Conservation (phyloP, 2,797 vertebrate species). For the Enteromius afrohamiltoni region DNA sequence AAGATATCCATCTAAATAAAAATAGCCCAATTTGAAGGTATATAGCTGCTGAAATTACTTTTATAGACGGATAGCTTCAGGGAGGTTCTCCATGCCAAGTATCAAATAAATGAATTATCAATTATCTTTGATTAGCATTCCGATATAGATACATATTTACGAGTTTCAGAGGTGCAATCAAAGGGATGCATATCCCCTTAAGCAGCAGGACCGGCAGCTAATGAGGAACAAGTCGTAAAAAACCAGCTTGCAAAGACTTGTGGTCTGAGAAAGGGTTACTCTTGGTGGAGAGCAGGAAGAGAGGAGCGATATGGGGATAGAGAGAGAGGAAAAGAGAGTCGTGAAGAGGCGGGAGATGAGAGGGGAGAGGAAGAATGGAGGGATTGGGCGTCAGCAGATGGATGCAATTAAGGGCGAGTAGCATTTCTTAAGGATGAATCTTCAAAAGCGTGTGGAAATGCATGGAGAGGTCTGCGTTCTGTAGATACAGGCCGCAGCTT, state of each 20-base stretch:
- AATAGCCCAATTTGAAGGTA: background rate
- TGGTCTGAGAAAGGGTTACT: constrained; percentile 55
- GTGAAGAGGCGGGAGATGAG: constrained; percentile 1
- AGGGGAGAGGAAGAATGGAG: constrained; percentile 17
- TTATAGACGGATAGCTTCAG: background rate
- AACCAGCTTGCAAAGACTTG: constrained; percentile 52
- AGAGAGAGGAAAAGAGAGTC: constrained; percentile 21
- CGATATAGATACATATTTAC: constrained; percentile 51
- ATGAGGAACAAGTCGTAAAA: constrained; percentile 62
- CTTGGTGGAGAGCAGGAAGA: constrained; percentile 16
- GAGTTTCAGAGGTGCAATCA: constrained; percentile 57
- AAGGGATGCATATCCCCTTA: constrained; percentile 55
- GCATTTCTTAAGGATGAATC: constrained; percentile 66
- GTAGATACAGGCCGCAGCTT: constrained; percentile 63
- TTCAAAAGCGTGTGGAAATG: constrained; percentile 60
- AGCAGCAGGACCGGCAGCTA: constrained; percentile 60
- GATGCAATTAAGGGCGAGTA: constrained; percentile 64
- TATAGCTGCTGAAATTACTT: background rate
- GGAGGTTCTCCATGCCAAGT: background rate
- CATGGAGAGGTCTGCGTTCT: constrained; percentile 58
- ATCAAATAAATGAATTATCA: constrained; percentile 17
- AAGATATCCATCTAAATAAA: background rate
- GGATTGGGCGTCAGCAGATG: constrained; percentile 27
- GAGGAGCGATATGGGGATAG: background rate
- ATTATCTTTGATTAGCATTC: constrained; percentile 6